Conservation (phyloP, 2,113 vertebrate genomes). For the Nyctibius bracteatus region DNA sequence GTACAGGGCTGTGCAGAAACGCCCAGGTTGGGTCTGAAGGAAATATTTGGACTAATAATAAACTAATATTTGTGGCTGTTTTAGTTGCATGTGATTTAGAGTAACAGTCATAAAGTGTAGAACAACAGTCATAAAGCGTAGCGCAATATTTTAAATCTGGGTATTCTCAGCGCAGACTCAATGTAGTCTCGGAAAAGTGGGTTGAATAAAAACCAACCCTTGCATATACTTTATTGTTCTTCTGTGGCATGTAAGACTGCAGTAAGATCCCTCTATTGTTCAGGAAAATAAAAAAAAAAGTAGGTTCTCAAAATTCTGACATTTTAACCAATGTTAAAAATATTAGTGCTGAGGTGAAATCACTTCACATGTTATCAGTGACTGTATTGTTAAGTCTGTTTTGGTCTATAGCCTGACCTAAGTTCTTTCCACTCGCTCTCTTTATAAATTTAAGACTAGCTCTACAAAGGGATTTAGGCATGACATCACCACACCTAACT, state of each 20-base stretch:
- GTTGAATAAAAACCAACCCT: neutral
- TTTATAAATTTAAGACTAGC: neutral
- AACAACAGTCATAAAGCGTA: slow-evolving; percentile 5
- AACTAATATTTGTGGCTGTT: neutral
- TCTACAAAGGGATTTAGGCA: neutral
- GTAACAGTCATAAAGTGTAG: slow-evolving; percentile 13
- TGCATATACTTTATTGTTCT: neutral
- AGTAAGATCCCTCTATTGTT: neutral
- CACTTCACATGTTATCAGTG: neutral
- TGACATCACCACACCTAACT: neutral
- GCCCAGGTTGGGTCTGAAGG: neutral
- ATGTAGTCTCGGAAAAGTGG: neutral
- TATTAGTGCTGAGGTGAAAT: neutral
- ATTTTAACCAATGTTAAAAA: neutral
- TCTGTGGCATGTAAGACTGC: neutral
- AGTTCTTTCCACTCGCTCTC: neutral
- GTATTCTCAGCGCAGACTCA: neutral
- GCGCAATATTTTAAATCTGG: neutral
- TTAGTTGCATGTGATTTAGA: slow-evolving; percentile 27
- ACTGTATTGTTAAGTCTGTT: neutral
- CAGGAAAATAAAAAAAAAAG: neutral
- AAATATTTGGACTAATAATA: neutral
- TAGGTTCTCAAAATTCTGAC: neutral
- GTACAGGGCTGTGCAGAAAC: neutral
- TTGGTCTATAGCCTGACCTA: neutral